These are phyloP conservation scores for Nannospalax galili DNA, from an alignment of 2,113 vertebrate species.

Conservation along the genomic window DNA sequence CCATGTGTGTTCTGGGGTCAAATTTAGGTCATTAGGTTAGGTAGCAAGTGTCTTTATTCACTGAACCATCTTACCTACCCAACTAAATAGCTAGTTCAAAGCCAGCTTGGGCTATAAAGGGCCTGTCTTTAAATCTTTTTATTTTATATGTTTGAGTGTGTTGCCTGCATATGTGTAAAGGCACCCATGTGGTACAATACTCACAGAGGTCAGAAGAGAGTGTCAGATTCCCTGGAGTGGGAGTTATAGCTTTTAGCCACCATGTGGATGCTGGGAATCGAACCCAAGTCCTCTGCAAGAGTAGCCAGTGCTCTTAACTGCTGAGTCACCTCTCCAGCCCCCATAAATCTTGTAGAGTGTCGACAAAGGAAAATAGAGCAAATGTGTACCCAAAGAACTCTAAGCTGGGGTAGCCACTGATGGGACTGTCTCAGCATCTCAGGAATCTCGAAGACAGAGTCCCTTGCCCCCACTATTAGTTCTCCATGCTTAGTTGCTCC, in stretches of 20 bases:
- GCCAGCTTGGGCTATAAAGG: not conserved
- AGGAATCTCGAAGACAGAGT: fast-evolving
- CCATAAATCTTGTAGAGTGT: not conserved
- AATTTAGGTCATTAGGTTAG: not conserved
- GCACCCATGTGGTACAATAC: too few relatives aligned
- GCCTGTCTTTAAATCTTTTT: not conserved
- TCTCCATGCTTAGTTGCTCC: not conserved
- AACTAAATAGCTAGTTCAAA: not conserved
- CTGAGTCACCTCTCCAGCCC: too few relatives aligned
- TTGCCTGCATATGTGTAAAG: too few relatives aligned
- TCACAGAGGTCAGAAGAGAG: too few relatives aligned
- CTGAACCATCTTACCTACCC: not conserved
- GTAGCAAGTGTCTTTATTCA: not conserved
- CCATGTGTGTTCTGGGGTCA: too few relatives aligned
- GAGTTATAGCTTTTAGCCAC: too few relatives aligned
- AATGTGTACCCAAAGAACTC: not conserved
- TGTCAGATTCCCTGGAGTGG: too few relatives aligned
- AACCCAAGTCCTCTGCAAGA: too few relatives aligned
- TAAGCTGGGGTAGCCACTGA: fast-evolving
- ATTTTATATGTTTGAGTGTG: too few relatives aligned
- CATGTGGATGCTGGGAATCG: too few relatives aligned
- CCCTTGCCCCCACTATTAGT: fast-evolving
- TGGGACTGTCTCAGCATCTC: not conserved
- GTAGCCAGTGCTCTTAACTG: too few relatives aligned
- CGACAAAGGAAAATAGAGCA: not conserved